Conservation (phyloP, 2,113 vertebrate species). For the Zapornia atra region DNA sequence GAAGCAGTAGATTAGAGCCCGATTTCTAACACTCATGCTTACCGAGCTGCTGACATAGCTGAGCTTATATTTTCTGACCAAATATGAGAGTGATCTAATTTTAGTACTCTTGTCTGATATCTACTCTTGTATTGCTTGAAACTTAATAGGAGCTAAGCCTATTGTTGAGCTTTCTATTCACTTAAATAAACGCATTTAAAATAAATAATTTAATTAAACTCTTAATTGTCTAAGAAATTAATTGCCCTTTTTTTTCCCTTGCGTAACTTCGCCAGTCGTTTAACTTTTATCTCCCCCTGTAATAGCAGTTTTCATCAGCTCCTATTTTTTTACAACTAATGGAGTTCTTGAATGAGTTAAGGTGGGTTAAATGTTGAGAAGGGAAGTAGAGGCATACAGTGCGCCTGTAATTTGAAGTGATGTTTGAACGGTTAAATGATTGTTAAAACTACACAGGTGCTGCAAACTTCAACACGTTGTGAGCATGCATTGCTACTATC, state of each 20-base stretch:
- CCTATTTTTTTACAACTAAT: not conserved
- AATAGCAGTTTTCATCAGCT: constrained; percentile 47
- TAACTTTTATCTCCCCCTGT: not conserved
- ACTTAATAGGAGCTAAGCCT: constrained; percentile 7
- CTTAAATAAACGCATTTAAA: constrained; percentile 19
- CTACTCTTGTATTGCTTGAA: not conserved
- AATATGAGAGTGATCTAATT: not conserved
- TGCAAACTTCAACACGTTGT: not conserved
- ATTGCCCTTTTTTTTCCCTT: not conserved
- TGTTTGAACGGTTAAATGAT: not conserved
- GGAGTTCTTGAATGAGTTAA: not conserved
- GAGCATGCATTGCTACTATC: not conserved
- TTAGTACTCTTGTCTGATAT: not conserved
- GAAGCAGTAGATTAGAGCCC: not conserved
- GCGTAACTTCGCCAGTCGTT: not conserved
- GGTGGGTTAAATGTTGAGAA: not conserved
- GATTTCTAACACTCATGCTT: not conserved
- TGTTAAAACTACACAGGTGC: not conserved
- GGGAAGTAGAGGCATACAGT: not conserved
- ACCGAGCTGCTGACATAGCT: not conserved
- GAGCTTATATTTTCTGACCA: not conserved
- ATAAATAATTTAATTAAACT: constrained; percentile 58
- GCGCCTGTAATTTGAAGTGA: not conserved
- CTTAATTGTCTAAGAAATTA: constrained; percentile 36
- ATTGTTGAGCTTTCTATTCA: constrained; percentile 18